Percentiles rank a stretch among this genome's conserved stretches.
phyloP scores from a whole-genome alignment of 2,888 invertebrate genomes.

The Drosophila testacea region DNA sequence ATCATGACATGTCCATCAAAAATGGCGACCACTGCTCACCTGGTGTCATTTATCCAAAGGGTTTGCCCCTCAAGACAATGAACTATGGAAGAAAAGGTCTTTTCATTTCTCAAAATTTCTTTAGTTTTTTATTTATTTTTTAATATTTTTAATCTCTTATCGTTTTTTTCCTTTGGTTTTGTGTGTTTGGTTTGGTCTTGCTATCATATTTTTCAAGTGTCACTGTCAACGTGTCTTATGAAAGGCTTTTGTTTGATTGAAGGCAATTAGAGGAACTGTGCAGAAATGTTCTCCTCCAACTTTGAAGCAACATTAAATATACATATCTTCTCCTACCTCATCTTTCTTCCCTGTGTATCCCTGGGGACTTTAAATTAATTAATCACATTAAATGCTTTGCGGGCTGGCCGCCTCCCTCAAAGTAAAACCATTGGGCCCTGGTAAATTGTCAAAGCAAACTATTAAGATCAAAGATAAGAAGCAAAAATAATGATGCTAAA shows the following conservation, averaged over 20 bases:
- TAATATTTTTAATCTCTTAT: constrained; percentile 9
- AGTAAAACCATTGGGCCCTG: constrained; percentile 31
- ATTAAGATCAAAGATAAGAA: constrained; percentile 76
- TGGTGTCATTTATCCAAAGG: constrained; percentile 61
- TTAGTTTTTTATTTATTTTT: constrained; percentile 31
- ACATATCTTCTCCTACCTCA: constrained; percentile 5
- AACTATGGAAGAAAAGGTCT: constrained; percentile 22
- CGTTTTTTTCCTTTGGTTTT: constrained; percentile 1
- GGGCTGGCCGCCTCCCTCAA: constrained; percentile 21
- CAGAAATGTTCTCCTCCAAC: constrained; percentile 16
- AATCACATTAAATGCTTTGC: constrained; percentile 72
- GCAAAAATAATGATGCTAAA: constrained; percentile 73
- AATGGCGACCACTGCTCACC: constrained; percentile 50
- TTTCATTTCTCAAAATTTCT: constrained; percentile 38
- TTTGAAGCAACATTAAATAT: constrained; percentile 28
- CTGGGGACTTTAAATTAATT: constrained; percentile 69
- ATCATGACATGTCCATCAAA: constrained; percentile 42
- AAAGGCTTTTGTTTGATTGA: constrained; percentile 51
- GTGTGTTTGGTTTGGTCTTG: background rate
- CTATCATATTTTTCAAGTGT: constrained; percentile 68
- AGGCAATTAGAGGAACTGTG: constrained; percentile 52
- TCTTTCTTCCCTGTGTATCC: constrained; percentile 11
- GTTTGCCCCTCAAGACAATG: constrained; percentile 16
- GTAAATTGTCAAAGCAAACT: constrained; percentile 68
- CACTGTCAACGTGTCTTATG: constrained; percentile 61